Evolutionary conservation across 2,888 invertebrate genomes (phyloP), one percentile per base, ranked within the genome.

Genomic region (Zygaena filipendulae): DNA sequence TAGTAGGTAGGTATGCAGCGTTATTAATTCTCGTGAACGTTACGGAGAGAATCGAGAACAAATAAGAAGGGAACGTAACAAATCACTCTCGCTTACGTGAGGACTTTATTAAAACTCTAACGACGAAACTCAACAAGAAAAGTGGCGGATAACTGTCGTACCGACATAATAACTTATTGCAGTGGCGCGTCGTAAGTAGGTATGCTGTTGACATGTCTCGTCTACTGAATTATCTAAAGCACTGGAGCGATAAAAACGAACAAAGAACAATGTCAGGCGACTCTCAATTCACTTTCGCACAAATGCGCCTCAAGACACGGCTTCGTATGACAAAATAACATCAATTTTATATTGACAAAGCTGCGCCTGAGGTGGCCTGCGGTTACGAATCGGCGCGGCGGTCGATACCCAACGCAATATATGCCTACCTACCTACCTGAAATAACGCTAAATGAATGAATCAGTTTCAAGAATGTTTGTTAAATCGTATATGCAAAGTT

Each of bases 201-300:
- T 32, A 28, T 3, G 23, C 38, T 37, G 43, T 42, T 40, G 39
- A 40, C 41, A 40, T 36, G 38, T 25, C 42, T 35, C 39, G 36
- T 51, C 53, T 50, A 52, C 43, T 56, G 62, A 55, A 70, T 71
- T 75, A 75, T 70, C 72, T 68, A 57, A 67, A 67, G 61, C 69
- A 68, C 57, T 70, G 59, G 60, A 66, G 67, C 74, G 72, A 75
- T 75, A 74, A 71, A 70, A 70, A 66, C 59, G 71, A 71, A 75
- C 75, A 75, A 75, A 77, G 77, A 74, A 74, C 70, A 70, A 75
- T 71, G 70, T 68, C 67, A 61, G 62, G 61, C 56, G 62, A 52
- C 54, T 55, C 59, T 69, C 54, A 59, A 68, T 57, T 71, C 69
- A 71, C 67, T 70, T 72, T 74, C 71, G 68, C 69, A 64, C 54